These are phyloP conservation scores for Drosophila percnosoma DNA, from an alignment of 2,888 invertebrate species.

Conservation along the genomic window DNA sequence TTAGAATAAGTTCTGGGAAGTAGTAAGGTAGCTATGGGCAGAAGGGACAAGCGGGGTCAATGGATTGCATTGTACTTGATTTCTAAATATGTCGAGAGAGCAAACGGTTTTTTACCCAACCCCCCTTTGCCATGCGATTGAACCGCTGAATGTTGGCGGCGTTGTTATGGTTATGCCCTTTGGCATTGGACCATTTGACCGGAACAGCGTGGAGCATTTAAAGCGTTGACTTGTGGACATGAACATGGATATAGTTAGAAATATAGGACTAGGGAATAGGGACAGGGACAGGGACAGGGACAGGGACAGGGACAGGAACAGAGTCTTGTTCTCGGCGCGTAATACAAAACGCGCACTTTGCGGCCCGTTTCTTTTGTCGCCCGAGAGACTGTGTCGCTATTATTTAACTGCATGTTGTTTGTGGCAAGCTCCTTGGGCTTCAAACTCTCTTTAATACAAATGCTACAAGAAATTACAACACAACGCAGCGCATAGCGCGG, in stretches of 20 bases:
- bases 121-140: background rate
- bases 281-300: background rate
- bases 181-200: constrained; percentile 73
- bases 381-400: constrained; percentile 74
- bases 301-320: background rate
- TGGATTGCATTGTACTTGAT: constrained; percentile 35
- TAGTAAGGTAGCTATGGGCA: background rate
- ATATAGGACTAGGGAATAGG: background rate
- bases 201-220: constrained; percentile 70
- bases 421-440: constrained; percentile 57
- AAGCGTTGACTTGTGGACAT: constrained; percentile 58
- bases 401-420: constrained; percentile 72
- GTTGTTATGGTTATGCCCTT: constrained; percentile 78
- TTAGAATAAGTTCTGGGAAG: background rate
- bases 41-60: background rate
- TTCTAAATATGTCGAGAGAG: constrained; percentile 28
- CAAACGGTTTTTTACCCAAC: constrained; percentile 36
- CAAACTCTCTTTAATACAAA: constrained; percentile 58
- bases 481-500: constrained; percentile 29
- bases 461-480: constrained; percentile 58
- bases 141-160: constrained; percentile 44
- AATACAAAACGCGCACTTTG: constrained; percentile 79
- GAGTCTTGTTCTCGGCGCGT: constrained; percentile 41
- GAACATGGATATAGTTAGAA: constrained; percentile 11
- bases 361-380: constrained; percentile 61